Conservation (phyloP, 2,113 vertebrate genomes). For the human (Homo sapiens) region DNA sequence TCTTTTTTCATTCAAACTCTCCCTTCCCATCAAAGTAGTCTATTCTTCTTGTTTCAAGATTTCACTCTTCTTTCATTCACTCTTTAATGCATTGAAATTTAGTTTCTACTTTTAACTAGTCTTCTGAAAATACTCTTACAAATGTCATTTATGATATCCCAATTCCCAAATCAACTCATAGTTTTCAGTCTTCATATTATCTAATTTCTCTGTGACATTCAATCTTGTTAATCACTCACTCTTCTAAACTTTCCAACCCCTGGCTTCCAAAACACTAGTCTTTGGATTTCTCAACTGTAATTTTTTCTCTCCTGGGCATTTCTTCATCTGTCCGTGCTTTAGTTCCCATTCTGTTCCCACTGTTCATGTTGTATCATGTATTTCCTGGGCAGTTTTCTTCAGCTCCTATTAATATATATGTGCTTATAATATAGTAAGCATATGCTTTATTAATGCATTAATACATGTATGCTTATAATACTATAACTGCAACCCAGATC, state of each 20-base stretch:
- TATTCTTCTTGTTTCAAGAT: not conserved
- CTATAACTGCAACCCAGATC: not conserved
- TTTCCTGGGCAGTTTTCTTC: not conserved
- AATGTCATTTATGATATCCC: not conserved
- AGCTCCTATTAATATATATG: not conserved
- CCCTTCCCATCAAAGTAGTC: not conserved
- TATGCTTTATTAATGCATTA: not conserved
- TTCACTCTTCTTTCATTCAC: not conserved
- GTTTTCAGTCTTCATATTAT: not conserved
- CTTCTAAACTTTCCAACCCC: not conserved
- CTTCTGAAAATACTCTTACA: not conserved
- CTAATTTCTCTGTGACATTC: not conserved
- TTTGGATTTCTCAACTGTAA: not conserved
- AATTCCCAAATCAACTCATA: not conserved
- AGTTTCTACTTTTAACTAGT: not conserved
- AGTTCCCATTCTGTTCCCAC: not conserved
- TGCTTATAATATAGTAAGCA: not conserved
- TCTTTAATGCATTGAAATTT: not conserved
- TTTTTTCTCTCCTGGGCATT: not conserved
- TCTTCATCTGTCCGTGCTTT: not conserved
- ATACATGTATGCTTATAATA: not conserved
- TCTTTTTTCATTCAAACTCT: not conserved
- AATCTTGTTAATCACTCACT: not conserved
- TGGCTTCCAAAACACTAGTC: not conserved
- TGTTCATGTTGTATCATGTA: not conserved